Evolutionary conservation across 2,113 vertebrate genomes (phyloP).

Genomic region (Zosterops pallidus): DNA sequence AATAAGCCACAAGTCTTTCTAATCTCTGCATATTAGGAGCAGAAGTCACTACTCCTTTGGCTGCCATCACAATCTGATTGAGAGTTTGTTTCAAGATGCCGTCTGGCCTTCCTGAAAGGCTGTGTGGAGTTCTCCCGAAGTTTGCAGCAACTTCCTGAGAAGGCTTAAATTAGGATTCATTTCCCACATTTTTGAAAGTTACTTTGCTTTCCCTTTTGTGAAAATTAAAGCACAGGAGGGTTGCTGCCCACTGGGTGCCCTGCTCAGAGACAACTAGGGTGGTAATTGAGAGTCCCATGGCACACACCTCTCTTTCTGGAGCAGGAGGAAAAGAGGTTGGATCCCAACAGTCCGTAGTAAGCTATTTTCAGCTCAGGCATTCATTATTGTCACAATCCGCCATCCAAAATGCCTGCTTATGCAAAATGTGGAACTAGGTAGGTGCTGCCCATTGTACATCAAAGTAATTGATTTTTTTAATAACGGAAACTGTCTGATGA

Average conservation of each 20-base stretch:
- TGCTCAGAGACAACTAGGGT: background rate
- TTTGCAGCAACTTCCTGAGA: background rate
- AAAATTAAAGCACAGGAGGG: background rate
- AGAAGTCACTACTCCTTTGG: background rate
- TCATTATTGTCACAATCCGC: background rate
- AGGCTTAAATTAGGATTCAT: background rate
- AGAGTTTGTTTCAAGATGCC: background rate
- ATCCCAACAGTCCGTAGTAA: background rate
- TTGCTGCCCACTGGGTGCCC: background rate
- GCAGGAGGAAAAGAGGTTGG: background rate
- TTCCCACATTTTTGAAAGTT: background rate
- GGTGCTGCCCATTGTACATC: background rate
- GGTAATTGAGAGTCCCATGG: background rate
- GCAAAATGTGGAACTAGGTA: conserved; percentile 12
- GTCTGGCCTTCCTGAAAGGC: background rate
- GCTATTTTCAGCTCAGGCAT: background rate
- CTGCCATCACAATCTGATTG: background rate
- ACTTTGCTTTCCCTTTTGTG: background rate
- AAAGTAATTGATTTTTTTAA: conserved; percentile 34
- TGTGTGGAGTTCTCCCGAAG: background rate
- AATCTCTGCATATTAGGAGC: background rate
- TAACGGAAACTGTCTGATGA: conserved; percentile 20
- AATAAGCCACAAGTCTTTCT: background rate
- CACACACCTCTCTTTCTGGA: background rate
- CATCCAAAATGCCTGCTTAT: background rate